Conservation (phyloP, 2,797 vertebrate species). For the Onychomys arenicola region DNA sequence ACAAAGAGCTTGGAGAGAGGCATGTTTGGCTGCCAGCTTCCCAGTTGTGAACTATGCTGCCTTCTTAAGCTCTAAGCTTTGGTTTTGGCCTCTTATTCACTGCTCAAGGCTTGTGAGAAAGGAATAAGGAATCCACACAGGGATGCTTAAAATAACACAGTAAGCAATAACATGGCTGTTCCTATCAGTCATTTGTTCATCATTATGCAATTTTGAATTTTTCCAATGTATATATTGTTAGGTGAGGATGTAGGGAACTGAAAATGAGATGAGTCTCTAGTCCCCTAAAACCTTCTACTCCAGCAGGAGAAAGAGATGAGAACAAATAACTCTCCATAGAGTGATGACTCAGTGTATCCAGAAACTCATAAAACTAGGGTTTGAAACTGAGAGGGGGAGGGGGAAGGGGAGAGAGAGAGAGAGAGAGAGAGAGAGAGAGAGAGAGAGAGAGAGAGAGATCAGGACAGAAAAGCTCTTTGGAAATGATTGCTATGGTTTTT, state of each 20-base stretch:
- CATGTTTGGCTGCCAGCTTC: neutral
- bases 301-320: neutral
- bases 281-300: neutral
- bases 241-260: neutral
- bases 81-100: neutral
- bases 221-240: neutral
- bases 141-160: conserved; percentile 31
- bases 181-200: neutral
- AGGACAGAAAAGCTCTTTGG: neutral
- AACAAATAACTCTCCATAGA: neutral
- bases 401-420: neutral
- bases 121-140: neutral
- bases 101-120: neutral
- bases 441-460: neutral
- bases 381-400: neutral
- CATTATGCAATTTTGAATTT: conserved; percentile 3
- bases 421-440: neutral
- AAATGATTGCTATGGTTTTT: conserved; percentile 11
- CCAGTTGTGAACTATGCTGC: neutral
- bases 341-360: neutral
- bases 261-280: conserved; percentile 28
- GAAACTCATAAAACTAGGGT: conserved; percentile 42
- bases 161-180: neutral
- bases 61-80: neutral
- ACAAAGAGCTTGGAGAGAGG: neutral